These are phyloP conservation scores for Oegoconia quadripuncta DNA, from an alignment of 2,888 invertebrate genomes.

Conservation along the genomic window DNA sequence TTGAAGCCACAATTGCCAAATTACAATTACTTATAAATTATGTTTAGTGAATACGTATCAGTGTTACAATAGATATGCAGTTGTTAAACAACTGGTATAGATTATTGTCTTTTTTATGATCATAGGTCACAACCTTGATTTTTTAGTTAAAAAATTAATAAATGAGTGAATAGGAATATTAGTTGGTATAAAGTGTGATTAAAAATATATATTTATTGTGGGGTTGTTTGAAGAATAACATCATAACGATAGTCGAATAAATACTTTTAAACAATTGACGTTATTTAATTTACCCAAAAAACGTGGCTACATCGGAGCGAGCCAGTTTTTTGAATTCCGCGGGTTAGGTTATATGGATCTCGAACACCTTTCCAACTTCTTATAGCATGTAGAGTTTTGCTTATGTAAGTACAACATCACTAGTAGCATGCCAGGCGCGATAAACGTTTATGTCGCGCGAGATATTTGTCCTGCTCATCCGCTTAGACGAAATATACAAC, in stretches of 20 bases:
- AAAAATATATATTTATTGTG: constrained; percentile 31
- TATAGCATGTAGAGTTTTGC: no score
- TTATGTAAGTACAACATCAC: no score
- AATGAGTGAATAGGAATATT: constrained; percentile 15
- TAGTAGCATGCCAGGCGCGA: no score
- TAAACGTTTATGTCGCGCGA: no score
- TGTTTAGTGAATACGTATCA: background rate
- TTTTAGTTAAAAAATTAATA: background rate
- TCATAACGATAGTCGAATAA: constrained; percentile 41
- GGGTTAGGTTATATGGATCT: no score
- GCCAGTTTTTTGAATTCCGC: background rate
- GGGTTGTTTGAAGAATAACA: constrained; percentile 45
- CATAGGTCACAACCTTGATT: background rate
- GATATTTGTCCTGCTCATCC: no score
- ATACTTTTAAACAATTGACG: constrained; percentile 36
- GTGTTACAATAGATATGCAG: constrained; percentile 2
- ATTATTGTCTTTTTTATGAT: constrained; percentile 3
- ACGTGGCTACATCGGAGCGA: no score
- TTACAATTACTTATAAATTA: background rate
- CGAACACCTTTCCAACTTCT: background rate
- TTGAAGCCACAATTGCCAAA: no score
- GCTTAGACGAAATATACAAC: no score
- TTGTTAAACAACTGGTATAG: constrained; percentile 16
- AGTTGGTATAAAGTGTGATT: constrained; percentile 39
- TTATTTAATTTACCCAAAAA: background rate